A percentile compares a stretch with the other conserved stretches of the same genome.
Conservation (phyloP, 2,113 vertebrate genomes). For the Pygathrix nemaeus region DNA sequence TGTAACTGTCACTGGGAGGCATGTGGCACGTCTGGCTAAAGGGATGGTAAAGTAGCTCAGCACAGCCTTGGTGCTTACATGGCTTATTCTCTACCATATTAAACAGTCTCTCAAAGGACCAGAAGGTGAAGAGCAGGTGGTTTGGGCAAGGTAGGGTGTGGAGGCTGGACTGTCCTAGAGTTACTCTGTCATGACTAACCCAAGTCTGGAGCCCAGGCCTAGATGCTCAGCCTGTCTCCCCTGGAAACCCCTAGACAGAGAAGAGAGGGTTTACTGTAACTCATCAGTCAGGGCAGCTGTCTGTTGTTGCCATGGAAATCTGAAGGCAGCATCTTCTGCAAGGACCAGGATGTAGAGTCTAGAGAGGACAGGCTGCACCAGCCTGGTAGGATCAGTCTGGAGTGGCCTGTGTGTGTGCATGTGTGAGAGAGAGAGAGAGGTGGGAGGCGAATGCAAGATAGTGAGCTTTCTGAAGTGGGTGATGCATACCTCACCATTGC, state of each 20-base stretch:
- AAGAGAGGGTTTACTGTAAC: not conserved
- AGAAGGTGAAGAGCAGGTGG: not conserved
- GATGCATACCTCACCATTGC: not conserved
- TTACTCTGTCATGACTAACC: not conserved
- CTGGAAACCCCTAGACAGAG: not conserved
- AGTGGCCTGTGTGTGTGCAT: not conserved
- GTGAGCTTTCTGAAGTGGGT: not conserved
- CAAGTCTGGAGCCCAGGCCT: not conserved
- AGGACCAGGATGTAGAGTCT: not conserved
- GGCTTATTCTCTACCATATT: not conserved
- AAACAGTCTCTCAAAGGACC: not conserved
- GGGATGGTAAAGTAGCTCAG: not conserved
- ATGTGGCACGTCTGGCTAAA: not conserved
- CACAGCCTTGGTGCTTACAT: not conserved
- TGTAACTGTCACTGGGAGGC: not conserved
- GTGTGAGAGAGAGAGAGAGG: not conserved
- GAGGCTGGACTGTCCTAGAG: not conserved
- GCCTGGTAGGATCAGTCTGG: not conserved
- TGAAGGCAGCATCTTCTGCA: not conserved
- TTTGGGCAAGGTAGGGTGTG: not conserved
- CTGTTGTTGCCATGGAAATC: constrained; percentile 49
- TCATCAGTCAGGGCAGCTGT: not conserved
- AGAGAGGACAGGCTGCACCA: not conserved
- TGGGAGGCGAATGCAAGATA: too few relatives aligned
- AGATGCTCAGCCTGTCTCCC: not conserved